A percentile compares a stretch with the other conserved stretches of the same genome.
These are phyloP conservation scores for Festucalex cinctus DNA, from an alignment of 2,113 vertebrate species.

Conservation along the genomic window DNA sequence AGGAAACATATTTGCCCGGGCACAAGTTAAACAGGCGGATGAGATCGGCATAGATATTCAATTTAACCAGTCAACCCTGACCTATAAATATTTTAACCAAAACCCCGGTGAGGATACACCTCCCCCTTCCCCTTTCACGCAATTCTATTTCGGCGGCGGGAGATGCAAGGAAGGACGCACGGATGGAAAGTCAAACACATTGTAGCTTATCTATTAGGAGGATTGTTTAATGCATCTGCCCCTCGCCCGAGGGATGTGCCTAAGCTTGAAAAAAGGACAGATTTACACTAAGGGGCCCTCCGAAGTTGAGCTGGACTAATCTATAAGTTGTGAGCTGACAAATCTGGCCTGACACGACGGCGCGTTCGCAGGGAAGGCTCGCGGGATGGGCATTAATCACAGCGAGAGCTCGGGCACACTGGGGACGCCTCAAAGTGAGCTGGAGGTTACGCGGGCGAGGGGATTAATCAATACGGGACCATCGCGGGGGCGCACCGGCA, in stretches of 20 bases:
- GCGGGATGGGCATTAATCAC: constrained; percentile 87
- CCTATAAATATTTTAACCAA: constrained; percentile 99
- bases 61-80: constrained; percentile 99
- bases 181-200: constrained; percentile 88
- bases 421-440: constrained; percentile 81
- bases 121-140: constrained; percentile 83
- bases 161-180: constrained; percentile 82
- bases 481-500: constrained; percentile 77
- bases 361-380: constrained; percentile 79
- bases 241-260: constrained; percentile 76
- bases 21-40: constrained; percentile 99
- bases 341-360: constrained; percentile 85
- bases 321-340: constrained; percentile 88
- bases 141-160: constrained; percentile 93
- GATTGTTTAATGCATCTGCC: constrained; percentile 94
- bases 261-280: constrained; percentile 62
- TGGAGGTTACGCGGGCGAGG: constrained; percentile 81
- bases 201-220: constrained; percentile 94
- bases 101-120: constrained; percentile 88
- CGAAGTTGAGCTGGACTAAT: constrained; percentile 92
- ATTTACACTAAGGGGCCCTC: constrained; percentile 81
- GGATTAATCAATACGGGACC: constrained; percentile 85
- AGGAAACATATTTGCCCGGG: constrained; percentile 99
- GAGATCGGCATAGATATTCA: constrained; percentile 99
- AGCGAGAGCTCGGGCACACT: constrained; percentile 81